These are phyloP conservation scores for Leucophenga varia DNA, from an alignment of 1,140 invertebrate genomes.

Conservation along the genomic window DNA sequence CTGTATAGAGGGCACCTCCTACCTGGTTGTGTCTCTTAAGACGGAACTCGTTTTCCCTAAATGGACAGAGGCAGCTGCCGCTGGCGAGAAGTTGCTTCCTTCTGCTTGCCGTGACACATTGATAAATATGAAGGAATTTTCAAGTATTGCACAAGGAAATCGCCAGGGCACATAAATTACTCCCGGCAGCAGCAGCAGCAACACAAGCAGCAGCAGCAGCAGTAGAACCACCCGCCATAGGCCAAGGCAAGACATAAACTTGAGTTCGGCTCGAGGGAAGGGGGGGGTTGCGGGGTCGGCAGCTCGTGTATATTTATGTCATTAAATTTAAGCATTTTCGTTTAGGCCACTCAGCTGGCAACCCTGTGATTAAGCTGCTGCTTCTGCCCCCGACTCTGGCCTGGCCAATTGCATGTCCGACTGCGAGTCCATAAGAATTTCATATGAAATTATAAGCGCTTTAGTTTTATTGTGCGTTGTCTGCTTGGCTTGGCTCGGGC, in stretches of 20 bases:
- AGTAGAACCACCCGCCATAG: constrained; percentile 29
- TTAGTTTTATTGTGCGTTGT: constrained; percentile 50
- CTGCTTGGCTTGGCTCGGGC: constrained; percentile 14
- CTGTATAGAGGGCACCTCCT: no score
- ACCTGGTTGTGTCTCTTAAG: constrained; percentile 4
- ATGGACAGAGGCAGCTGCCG: constrained; percentile 32
- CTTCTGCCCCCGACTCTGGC: constrained; percentile 19
- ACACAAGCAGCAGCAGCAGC: constrained; percentile 10
- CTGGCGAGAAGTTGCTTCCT: constrained; percentile 5
- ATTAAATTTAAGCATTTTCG: constrained; percentile 57
- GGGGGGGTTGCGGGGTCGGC: constrained; percentile 10
- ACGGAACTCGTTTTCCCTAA: constrained; percentile 40
- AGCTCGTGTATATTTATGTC: constrained; percentile 50
- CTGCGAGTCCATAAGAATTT: constrained; percentile 42
- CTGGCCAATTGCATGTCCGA: constrained; percentile 47
- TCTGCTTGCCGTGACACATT: constrained; percentile 30
- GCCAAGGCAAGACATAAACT: constrained; percentile 1
- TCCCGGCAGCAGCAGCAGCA: constrained; percentile 9
- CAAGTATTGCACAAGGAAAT: constrained; percentile 23
- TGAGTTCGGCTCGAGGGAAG: neutral
- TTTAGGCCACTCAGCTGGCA: constrained; percentile 54
- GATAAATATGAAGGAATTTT: constrained; percentile 34
- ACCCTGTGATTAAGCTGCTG: constrained; percentile 45
- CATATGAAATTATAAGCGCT: constrained; percentile 54
- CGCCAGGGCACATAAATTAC: constrained; percentile 20